A percentile compares a stretch with the other conserved stretches of the same genome.
These are phyloP conservation scores for Arnoldichthys spilopterus DNA, from an alignment of 2,797 vertebrate genomes.

Conservation along the genomic window DNA sequence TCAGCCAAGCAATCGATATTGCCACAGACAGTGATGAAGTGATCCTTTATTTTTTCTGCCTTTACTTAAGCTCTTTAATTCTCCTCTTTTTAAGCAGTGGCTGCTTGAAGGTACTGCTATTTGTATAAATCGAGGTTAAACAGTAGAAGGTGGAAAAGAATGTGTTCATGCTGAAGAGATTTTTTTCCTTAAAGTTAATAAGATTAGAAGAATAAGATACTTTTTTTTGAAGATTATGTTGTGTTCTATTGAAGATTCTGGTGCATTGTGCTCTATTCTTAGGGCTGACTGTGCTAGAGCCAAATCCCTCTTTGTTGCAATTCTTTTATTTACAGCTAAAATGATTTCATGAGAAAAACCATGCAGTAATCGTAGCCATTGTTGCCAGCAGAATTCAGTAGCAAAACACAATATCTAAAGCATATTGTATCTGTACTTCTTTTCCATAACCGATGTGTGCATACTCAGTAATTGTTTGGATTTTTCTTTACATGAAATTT, in stretches of 20 bases:
- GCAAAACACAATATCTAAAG: not conserved
- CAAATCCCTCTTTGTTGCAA: constrained; percentile 24
- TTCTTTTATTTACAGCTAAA: constrained; percentile 21
- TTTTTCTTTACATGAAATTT: constrained; percentile 6
- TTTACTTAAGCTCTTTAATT: constrained; percentile 29
- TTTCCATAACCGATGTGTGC: not conserved
- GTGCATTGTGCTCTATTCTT: constrained; percentile 9
- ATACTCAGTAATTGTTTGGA: constrained; percentile 1
- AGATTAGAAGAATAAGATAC: constrained; percentile 14
- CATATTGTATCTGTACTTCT: not conserved
- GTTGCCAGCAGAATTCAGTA: constrained; percentile 9
- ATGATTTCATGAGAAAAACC: constrained; percentile 14
- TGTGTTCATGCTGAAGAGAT: not conserved
- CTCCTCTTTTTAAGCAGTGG: not conserved
- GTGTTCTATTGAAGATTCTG: constrained; percentile 22
- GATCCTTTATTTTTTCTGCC: constrained; percentile 5
- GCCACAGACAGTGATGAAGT: constrained; percentile 10
- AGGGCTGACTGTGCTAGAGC: not conserved
- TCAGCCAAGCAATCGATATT: constrained; percentile 12
- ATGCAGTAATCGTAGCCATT: not conserved
- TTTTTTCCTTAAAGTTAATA: constrained; percentile 15
- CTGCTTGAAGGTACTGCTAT: not conserved
- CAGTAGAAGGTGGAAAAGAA: not conserved
- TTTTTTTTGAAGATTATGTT: constrained; percentile 17
- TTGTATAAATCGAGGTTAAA: constrained; percentile 17